Percentiles rank a stretch among this genome's conserved stretches.
phyloP scores from a whole-genome alignment of 1,140 invertebrate species.

The Drosophila carrolli region DNA sequence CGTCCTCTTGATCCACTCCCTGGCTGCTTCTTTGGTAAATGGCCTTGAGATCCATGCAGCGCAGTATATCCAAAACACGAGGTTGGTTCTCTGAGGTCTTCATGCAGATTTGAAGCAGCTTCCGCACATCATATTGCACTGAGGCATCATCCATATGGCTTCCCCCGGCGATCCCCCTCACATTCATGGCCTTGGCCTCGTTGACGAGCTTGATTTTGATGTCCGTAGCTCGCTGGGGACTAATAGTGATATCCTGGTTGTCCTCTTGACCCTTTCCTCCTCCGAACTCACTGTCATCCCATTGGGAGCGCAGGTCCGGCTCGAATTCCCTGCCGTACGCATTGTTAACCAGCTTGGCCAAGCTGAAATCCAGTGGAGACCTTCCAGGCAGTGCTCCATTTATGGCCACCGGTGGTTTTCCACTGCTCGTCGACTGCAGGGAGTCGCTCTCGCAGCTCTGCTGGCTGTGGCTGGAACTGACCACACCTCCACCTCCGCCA shows the following conservation, averaged over 20 bases:
- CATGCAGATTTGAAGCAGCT: slow-evolving; percentile 80
- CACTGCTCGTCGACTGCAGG: slow-evolving; percentile 73
- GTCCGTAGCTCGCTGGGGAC: slow-evolving; percentile 69
- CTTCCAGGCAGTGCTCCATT: slow-evolving; percentile 62
- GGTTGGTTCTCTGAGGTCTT: slow-evolving; percentile 68
- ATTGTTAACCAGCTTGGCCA: slow-evolving; percentile 74
- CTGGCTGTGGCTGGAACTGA: slow-evolving; percentile 67
- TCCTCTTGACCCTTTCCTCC: slow-evolving; percentile 37
- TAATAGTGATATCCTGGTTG: slow-evolving; percentile 73
- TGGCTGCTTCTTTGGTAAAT: slow-evolving; percentile 73
- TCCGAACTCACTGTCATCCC: slow-evolving; percentile 68
- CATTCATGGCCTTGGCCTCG: slow-evolving; percentile 83
- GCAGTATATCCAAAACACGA: slow-evolving; percentile 71
- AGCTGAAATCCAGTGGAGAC: slow-evolving; percentile 79
- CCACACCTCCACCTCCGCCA: slow-evolving; percentile 41
- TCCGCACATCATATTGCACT: slow-evolving; percentile 77
- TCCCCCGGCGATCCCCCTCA: slow-evolving; percentile 66
- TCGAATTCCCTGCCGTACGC: slow-evolving; percentile 79
- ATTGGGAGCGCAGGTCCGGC: slow-evolving; percentile 74
- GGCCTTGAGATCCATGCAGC: slow-evolving; percentile 79
- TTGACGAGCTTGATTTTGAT: slow-evolving; percentile 82
- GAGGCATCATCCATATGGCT: slow-evolving; percentile 60
- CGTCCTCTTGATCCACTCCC: slow-evolving; percentile 51
- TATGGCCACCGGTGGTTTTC: slow-evolving; percentile 33
- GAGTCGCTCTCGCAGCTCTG: slow-evolving; percentile 82